Evolutionary conservation across 2,888 invertebrate species (phyloP).

Genomic region (Phaedon cochleariae): DNA sequence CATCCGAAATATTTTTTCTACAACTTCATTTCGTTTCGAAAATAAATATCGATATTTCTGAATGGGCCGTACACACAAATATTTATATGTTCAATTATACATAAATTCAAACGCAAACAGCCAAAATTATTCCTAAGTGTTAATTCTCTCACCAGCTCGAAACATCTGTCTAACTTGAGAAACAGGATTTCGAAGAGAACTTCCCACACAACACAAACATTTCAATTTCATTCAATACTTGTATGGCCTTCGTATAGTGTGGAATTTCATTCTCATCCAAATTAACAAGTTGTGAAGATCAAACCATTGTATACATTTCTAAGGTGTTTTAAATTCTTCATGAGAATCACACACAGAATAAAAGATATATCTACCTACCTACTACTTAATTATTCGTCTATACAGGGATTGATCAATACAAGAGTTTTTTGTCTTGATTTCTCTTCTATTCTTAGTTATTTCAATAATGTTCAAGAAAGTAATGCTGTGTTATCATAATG

Average conservation of each 20-base stretch:
- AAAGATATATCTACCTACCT: too few species aligned
- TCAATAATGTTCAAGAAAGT: too few species aligned
- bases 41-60: neutral
- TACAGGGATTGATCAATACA: too few species aligned
- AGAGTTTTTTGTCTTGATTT: too few species aligned
- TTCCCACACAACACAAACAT: conserved; percentile 4
- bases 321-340: neutral
- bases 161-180: conserved; percentile 3
- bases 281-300: neutral
- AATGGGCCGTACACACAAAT: neutral
- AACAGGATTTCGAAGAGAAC: neutral
- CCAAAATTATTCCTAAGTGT: neutral
- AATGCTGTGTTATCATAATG: too few species aligned
- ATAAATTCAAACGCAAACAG: neutral
- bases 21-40: too few species aligned
- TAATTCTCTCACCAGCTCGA: conserved; percentile 8
- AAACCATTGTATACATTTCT: neutral
- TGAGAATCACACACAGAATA: too few species aligned
- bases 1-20: too few species aligned
- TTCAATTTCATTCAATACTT: neutral
- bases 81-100: neutral
- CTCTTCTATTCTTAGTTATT: too few species aligned
- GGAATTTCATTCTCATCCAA: neutral
- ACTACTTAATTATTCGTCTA: too few species aligned
- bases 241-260: neutral